Conservation (phyloP, 2,888 invertebrate species). For the Pammene fasciana region DNA sequence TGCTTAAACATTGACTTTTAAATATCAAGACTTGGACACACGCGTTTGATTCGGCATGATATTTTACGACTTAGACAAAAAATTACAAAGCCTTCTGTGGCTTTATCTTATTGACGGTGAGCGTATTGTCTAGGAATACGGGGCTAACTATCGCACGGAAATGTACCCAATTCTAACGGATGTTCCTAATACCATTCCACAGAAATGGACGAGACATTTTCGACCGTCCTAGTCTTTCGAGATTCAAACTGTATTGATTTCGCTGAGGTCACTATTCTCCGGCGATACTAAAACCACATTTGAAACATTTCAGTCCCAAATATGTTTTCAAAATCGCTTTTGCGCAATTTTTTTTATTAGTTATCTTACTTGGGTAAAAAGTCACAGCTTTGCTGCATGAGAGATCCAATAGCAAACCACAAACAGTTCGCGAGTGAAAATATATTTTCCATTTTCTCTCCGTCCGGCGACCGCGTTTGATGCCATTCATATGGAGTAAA, state of each 20-base stretch:
- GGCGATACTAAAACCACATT: constrained; percentile 50
- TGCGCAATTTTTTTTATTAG: constrained; percentile 49
- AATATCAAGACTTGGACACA: neutral
- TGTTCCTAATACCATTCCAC: constrained; percentile 14
- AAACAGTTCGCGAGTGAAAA: constrained; percentile 96
- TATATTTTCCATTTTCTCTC: constrained; percentile 94
- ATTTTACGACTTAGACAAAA: constrained; percentile 5
- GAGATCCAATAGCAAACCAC: constrained; percentile 98
- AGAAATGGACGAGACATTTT: constrained; percentile 13
- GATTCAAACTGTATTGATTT: constrained; percentile 54
- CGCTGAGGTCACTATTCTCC: constrained; percentile 77
- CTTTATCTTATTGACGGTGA: constrained; percentile 11
- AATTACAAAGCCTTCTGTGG: neutral
- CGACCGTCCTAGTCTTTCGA: constrained; percentile 2
- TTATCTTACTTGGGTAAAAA: constrained; percentile 94
- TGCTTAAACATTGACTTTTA: neutral
- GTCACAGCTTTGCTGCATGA: constrained; percentile 98
- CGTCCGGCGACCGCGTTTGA: constrained; percentile 93
- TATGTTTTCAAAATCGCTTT: constrained; percentile 50
- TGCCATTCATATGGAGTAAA: constrained; percentile 98
- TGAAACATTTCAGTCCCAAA: constrained; percentile 44
- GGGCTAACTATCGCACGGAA: constrained; percentile 19
- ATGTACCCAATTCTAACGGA: constrained; percentile 20
- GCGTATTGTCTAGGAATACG: constrained; percentile 4
- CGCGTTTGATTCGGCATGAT: no score